Evolutionary conservation across 1,140 invertebrate genomes (phyloP).

Genomic region (Pygmarrhopalites habei): DNA sequence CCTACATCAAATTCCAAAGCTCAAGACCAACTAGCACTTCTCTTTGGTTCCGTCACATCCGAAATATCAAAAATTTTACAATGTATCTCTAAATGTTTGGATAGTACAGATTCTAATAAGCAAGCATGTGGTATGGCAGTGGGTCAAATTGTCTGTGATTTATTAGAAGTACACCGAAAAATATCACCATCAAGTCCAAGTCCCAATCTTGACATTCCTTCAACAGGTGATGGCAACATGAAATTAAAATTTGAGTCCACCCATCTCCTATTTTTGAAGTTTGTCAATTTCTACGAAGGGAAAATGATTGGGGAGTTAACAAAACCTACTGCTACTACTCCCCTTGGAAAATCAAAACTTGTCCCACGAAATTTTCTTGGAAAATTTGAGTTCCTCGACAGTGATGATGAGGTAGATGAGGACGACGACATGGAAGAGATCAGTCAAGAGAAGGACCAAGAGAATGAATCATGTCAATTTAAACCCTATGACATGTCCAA

Average conservation of each 20-base stretch:
- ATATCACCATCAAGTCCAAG: no score
- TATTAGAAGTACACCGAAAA: no score
- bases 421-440: neutral
- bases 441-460: neutral
- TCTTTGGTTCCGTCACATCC: neutral
- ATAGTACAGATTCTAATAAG: slow-evolving; percentile 20
- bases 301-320: neutral
- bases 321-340: neutral
- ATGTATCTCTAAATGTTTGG: slow-evolving; percentile 13
- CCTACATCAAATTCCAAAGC: neutral
- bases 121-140: slow-evolving; percentile 28
- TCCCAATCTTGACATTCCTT: neutral
- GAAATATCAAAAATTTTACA: neutral
- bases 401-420: slow-evolving; percentile 28
- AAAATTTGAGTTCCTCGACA: slow-evolving; percentile 18
- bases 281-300: slow-evolving; percentile 19
- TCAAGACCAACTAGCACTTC: neutral
- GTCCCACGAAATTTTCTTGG: neutral
- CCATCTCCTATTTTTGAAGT: slow-evolving; percentile 6
- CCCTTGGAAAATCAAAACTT: neutral
- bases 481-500: slow-evolving; percentile 8
- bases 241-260: slow-evolving; percentile 12
- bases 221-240: neutral
- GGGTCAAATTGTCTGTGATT: slow-evolving; percentile 15
- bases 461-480: neutral